Base-by-base conservation (phyloP, 2,113 vertebrate genomes). In the Sylvietta virens region DNA sequence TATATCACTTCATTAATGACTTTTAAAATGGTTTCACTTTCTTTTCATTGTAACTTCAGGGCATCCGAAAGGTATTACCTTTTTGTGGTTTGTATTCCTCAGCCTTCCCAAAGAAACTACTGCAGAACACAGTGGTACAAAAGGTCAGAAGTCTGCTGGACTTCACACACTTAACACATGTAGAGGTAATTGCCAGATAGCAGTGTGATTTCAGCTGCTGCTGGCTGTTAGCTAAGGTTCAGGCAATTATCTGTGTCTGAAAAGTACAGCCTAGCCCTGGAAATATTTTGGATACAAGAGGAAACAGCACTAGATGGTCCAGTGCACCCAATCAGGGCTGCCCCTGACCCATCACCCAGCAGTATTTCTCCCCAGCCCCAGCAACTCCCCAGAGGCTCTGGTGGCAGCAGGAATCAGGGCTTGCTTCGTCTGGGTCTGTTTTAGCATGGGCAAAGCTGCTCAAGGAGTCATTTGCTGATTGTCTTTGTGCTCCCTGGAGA, bases 341-440 rank as follows among this genome's bases (percentile, higher is more conserved):
- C 2, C 6, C 14, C 44, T 67, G 13, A 23, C 24, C 30, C 24
- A 15, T 5, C 8, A 51, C 4, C 3, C 24, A n/a, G 8, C 12
- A 35, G 6, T 0, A 0, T 56, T 82, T 13, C 30, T 71, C 21
- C 47, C 5, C 6, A 8, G 30, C 10, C 37, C 24, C 60, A 70
- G 16, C 17, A 74, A 8, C 3, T 2, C 9, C 13, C 23, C 14
- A 18, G 33, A 9, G 17, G 4, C 7, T 0, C 1, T 1, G 5
- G 19, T 15, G 16, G 33, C 20, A 82, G 45, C 54, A 83, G 40
- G 10, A 61, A 21, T 12, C 3, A 3, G 8, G 28, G 2, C 11
- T 89, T 51, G 15, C 12, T 24, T 54, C 58, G 45, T 33, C 62
- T 50, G 24, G 0, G 0, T 14, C 60, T 77, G 16, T 77, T 80